Percentiles rank a stretch among this genome's conserved stretches.
These are phyloP conservation scores for Phortica magna DNA, from an alignment of 2,888 invertebrate species.

Conservation along the genomic window DNA sequence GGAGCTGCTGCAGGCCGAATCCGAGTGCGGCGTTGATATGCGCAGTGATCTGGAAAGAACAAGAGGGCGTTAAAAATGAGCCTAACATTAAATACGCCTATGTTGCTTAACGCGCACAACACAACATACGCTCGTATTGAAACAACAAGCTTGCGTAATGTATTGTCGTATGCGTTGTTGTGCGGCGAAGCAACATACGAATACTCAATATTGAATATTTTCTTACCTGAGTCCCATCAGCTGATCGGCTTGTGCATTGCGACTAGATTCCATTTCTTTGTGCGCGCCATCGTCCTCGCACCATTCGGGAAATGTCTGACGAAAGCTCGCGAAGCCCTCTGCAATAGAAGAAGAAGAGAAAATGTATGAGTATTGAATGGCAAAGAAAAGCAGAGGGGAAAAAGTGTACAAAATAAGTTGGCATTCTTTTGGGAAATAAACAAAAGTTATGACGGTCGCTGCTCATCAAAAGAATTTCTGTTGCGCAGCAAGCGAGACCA, in stretches of 20 bases:
- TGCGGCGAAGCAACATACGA: neutral
- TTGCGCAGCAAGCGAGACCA: constrained; percentile 31
- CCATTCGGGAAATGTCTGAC: constrained; percentile 92
- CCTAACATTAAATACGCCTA: too few relatives aligned
- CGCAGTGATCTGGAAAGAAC: constrained; percentile 83
- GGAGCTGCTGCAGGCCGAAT: constrained; percentile 82
- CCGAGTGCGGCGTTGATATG: constrained; percentile 84
- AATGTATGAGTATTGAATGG: constrained; percentile 2
- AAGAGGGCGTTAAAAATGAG: neutral
- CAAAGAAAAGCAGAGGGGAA: neutral
- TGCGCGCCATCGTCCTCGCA: constrained; percentile 88
- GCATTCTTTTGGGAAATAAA: neutral
- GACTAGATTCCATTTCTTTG: constrained; percentile 81
- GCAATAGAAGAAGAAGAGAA: constrained; percentile 75
- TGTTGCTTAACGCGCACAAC: too few relatives aligned
- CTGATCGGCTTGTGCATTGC: constrained; percentile 80
- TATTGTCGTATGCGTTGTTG: neutral
- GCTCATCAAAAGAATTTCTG: constrained; percentile 9
- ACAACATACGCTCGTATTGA: neutral
- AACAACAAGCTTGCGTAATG: neutral
- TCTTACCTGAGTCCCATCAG: constrained; percentile 80
- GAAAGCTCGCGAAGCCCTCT: constrained; percentile 93
- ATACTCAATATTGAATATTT: neutral
- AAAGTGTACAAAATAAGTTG: neutral
- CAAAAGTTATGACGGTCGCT: neutral